phyloP scores from a whole-genome alignment of 1,140 invertebrate genomes.

The Aphelenchoides besseyi region DNA sequence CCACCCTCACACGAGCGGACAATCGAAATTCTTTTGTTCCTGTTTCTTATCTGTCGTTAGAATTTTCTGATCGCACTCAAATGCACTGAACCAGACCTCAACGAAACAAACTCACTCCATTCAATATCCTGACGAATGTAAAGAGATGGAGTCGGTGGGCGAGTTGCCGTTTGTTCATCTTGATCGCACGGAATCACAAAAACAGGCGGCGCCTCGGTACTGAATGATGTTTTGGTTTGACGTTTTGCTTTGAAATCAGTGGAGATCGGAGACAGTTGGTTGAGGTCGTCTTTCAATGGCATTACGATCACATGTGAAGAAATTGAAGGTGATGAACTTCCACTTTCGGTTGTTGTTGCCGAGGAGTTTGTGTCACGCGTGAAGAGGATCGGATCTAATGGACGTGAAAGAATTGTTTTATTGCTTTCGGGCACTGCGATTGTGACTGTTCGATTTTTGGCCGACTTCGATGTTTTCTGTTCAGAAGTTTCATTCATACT shows the following conservation, averaged over 20 bases:
- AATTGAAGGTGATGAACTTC: background rate
- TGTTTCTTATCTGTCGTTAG: background rate
- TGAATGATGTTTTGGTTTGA: conserved; percentile 9
- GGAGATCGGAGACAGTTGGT: background rate
- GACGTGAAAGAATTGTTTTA: background rate
- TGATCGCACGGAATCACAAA: conserved; percentile 13
- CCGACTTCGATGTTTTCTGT: background rate
- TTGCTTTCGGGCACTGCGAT: background rate
- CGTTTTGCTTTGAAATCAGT: background rate
- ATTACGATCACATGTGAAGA: background rate
- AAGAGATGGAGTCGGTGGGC: background rate
- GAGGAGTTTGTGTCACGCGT: background rate
- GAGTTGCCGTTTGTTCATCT: conserved; percentile 6
- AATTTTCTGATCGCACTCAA: background rate
- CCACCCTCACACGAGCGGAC: too few species aligned
- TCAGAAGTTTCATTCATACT: background rate
- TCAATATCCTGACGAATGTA: background rate
- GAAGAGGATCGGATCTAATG: background rate
- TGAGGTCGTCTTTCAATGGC: background rate
- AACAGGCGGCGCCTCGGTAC: background rate
- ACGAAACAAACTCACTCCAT: conserved; percentile 8
- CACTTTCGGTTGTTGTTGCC: background rate
- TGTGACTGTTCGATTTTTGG: conserved; percentile 5
- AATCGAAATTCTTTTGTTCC: background rate
- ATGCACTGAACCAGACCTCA: background rate